Evolutionary conservation across 2,888 invertebrate species (phyloP), one percentile per base, ranked within the genome.

Genomic region (Cotesia congregata): DNA sequence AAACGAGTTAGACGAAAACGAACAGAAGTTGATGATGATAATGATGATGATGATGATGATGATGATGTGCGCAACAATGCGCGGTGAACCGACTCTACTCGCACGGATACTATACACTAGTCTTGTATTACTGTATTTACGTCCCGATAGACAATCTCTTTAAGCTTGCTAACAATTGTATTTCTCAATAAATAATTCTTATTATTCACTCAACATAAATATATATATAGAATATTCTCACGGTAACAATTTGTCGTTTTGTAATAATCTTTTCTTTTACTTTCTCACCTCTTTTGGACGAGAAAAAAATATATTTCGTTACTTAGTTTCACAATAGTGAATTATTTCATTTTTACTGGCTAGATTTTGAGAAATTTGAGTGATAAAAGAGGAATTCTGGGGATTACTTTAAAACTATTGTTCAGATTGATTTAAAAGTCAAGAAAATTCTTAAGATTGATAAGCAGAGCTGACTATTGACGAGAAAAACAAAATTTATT

Each of bases 201-300:
- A 59, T 64, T 50, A 50, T 50, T 50, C 50, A 12, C 50, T 50
- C 12, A 50, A 50, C 9, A 50, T 12, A 50, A 50, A 9, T 12
- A 6, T 12, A 50, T 9, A 12, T 50, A 50, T 50, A 50, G n/a
- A 41, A 77, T 76, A 69, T 79, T 77, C 80, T 69, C 80, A 79
- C 78, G 77, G 70, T 61, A 80, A 72, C 80, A 77, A 80, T 80
- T 79, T 80, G 80, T 79, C 77, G 79, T 80, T 80, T 80, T 79
- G 78, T 79, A 80, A 80, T 76, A 72, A 60, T 59, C 71, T 50
- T 60, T 7, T 64, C 12, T 50, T 50, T 50, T 12, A 50, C 50
- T 50, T 50, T 50, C 50, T 50, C 50, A 50, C 50, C 50, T 50
- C 50, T 50, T 12, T 50, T 6, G 12, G 50, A 50, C 7, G 2